Evolutionary conservation across 2,797 vertebrate species (phyloP).

Genomic region (Otolemur crassicaudatus): DNA sequence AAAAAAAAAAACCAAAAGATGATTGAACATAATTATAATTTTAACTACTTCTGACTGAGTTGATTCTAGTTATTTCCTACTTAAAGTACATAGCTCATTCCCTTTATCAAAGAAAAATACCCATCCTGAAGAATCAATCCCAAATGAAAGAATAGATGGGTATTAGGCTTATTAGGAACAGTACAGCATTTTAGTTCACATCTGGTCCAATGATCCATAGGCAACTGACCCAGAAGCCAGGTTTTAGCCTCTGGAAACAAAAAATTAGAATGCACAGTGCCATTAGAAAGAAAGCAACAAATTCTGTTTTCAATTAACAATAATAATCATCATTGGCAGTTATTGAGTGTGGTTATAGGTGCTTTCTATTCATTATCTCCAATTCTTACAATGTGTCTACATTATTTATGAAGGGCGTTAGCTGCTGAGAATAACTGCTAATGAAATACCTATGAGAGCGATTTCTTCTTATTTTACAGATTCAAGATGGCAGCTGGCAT

Average conservation of each 20-base stretch:
- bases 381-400: conserved; percentile 3
- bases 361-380: neutral
- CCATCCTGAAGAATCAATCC: conserved; percentile 6
- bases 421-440: conserved; percentile 5
- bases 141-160: neutral
- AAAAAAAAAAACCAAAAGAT: neutral
- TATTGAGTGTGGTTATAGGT: neutral
- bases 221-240: neutral
- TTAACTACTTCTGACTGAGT: conserved; percentile 4
- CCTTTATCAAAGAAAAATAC: conserved; percentile 5
- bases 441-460: conserved; percentile 36
- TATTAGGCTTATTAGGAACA: neutral
- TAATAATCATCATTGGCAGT: conserved; percentile 28
- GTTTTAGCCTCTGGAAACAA: neutral
- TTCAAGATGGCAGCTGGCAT: conserved; percentile 96
- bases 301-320: neutral
- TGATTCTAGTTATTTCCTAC: neutral
- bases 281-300: neutral
- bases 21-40: conserved; percentile 14
- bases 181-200: neutral
- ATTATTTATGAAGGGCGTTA: neutral
- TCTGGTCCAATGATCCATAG: neutral
- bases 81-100: neutral
- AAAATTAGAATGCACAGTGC: neutral
- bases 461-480: conserved; percentile 87